These are phyloP conservation scores for Campylomormyrus numenius DNA, from an alignment of 2,113 vertebrate genomes.

Conservation along the genomic window DNA sequence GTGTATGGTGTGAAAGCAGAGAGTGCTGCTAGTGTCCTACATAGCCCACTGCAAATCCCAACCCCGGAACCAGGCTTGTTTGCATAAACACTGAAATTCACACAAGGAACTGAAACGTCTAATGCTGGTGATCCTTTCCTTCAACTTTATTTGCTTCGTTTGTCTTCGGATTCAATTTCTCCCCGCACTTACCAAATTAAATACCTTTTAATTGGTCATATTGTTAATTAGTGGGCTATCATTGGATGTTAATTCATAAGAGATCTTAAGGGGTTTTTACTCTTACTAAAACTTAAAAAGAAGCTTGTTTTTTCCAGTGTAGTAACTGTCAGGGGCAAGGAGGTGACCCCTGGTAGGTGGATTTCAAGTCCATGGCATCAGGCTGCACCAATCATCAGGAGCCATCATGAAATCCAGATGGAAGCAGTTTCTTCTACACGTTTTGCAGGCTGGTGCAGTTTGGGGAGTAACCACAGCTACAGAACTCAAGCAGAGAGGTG, in stretches of 20 bases:
- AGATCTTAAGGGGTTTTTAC: background rate
- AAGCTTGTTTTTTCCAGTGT: background rate
- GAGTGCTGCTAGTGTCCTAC: background rate
- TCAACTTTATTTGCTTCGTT: background rate
- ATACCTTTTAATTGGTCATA: background rate
- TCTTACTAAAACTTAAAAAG: background rate
- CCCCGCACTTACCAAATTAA: background rate
- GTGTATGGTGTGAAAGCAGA: background rate
- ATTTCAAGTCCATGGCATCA: background rate
- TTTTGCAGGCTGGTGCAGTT: background rate
- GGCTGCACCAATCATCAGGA: background rate
- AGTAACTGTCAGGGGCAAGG: background rate
- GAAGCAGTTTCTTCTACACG: background rate
- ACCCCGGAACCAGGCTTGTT: conserved; percentile 1
- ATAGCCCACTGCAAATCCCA: background rate
- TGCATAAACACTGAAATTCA: background rate
- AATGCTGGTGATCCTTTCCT: background rate
- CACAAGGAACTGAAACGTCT: background rate
- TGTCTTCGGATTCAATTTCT: background rate
- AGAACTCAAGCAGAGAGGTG: background rate
- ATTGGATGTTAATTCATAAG: background rate
- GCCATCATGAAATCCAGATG: background rate
- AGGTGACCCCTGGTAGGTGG: background rate
- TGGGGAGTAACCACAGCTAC: background rate
- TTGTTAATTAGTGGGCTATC: background rate